Conservation (phyloP, 2,888 invertebrate species). For the Rapana venosa region DNA sequence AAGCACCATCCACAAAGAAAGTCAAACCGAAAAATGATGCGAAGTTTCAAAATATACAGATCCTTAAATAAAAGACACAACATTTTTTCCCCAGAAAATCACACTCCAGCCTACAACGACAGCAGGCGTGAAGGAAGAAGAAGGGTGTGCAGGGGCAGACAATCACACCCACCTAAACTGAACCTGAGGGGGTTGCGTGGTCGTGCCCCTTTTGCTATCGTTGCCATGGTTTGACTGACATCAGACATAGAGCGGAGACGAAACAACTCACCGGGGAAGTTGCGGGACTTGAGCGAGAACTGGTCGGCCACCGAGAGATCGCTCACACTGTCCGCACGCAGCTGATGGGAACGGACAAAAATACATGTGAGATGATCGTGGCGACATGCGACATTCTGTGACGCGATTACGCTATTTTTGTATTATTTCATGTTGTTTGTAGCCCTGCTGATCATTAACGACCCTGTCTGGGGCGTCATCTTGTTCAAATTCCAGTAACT, state of each 20-base stretch:
- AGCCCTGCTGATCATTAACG: too few species aligned
- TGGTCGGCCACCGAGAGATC: slow-evolving; percentile 66
- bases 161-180: slow-evolving; percentile 19
- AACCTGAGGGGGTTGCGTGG: slow-evolving; percentile 22
- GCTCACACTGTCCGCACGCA: slow-evolving; percentile 77
- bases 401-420: too few species aligned
- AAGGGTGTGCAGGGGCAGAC: not conserved
- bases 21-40: too few species aligned
- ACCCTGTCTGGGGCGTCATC: too few species aligned
- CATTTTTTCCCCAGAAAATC: not conserved
- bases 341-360: slow-evolving; percentile 53
- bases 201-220: slow-evolving; percentile 29
- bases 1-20: not conserved
- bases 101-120: not conserved
- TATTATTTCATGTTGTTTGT: too few species aligned
- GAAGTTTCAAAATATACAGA: not conserved
- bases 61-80: not conserved
- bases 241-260: slow-evolving; percentile 56
- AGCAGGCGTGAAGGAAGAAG: not conserved
- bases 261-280: slow-evolving; percentile 63
- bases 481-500: too few species aligned
- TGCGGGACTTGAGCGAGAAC: slow-evolving; percentile 57
- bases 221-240: slow-evolving; percentile 31
- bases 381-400: too few species aligned
- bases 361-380: too few species aligned